Evolutionary conservation across 2,113 vertebrate genomes (phyloP).

Genomic region (Podilymbus podiceps): DNA sequence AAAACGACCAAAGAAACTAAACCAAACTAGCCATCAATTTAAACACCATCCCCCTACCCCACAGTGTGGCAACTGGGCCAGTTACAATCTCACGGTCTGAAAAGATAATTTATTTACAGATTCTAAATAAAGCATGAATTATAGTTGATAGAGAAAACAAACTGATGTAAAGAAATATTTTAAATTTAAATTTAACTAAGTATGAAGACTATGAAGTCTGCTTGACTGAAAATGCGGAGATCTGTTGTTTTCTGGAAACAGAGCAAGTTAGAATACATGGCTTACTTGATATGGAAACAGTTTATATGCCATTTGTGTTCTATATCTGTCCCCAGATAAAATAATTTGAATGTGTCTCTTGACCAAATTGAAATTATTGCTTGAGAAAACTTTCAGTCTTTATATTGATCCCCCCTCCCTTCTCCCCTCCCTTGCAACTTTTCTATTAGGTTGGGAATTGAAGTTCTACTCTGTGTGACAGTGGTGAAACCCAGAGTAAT

Average conservation of each 20-base stretch:
- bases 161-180: not conserved
- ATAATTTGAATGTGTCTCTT: not conserved
- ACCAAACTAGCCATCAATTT: not conserved
- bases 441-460: not conserved
- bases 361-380: not conserved
- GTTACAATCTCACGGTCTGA: not conserved
- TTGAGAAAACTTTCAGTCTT: not conserved
- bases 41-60: accelerated
- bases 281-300: not conserved
- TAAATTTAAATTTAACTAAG: not conserved
- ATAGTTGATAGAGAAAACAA: not conserved
- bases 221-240: not conserved
- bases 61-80: accelerated
- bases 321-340: not conserved
- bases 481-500: not conserved
- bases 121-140: not conserved
- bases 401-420: not conserved
- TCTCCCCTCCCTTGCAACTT: not conserved
- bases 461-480: not conserved
- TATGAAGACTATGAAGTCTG: not conserved
- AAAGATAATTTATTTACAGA: not conserved
- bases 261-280: not conserved
- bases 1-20: not conserved
- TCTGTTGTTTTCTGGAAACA: not conserved
- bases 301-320: not conserved